Base-by-base conservation (phyloP, 2,888 invertebrate genomes). In the Clunio marinus region DNA sequence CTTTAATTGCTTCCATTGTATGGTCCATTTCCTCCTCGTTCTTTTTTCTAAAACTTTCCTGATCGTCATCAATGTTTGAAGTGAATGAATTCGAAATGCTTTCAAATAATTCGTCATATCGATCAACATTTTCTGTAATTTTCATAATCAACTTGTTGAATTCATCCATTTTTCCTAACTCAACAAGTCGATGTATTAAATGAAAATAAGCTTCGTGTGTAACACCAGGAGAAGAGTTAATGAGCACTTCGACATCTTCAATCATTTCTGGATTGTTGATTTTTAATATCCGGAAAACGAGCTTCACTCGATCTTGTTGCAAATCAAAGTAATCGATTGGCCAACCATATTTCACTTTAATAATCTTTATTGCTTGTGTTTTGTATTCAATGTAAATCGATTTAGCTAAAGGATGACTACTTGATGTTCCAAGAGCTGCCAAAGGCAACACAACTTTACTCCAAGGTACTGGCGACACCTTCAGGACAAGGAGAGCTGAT, bases 271-370 rank as follows among this genome's bases (percentile, higher is more conserved):
- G 76, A 7, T 77, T 70, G 70, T 76, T 72, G 35, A 76, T 66
- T 71, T 78, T 77, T 0, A 79, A 71, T 65, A 79, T 77, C n/a
- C 78, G 76, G 71, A 74, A 75, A 71, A 76, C 73, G 5, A 78
- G 72, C 71, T 76, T 75, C 57, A 77, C 73, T 70, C 76, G 75
- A 45, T 67, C 46, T 41, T 70, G 51, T 32, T 66, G 55, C 35
- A 66, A 35, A n/a, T 66, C 66, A 35, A 66, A 66, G 13, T 66
- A 72, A 68, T 78, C 75, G 0, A 74, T 74, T 1, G 77, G 74
- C 78, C 79, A 79, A 28, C 76, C 77, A 69, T 79, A 79, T 71
- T 79, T 79, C 1, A 74, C 74, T 72, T 77, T 77, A 74, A 79
- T 76, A 15, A 78, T 76, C 73, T 79, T 79, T 5, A 79, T 76